phyloP scores from a whole-genome alignment of 2,797 vertebrate genomes.

The Falco naumanni region DNA sequence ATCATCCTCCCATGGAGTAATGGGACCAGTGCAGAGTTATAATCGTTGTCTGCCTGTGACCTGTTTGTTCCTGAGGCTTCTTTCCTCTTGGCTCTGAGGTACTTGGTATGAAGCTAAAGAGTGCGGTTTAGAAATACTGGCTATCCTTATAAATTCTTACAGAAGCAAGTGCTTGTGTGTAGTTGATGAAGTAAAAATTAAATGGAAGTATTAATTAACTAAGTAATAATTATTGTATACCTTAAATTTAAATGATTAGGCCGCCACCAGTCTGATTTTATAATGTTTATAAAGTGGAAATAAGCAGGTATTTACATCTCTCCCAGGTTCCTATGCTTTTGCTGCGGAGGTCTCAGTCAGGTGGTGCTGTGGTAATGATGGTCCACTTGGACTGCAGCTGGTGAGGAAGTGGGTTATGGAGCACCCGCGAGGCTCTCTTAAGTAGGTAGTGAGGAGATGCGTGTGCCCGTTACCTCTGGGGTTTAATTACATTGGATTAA shows the following conservation, averaged over 20 bases:
- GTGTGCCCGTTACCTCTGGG: neutral
- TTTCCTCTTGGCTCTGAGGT: neutral
- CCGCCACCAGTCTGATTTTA: neutral
- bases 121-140: neutral
- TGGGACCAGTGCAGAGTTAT: neutral
- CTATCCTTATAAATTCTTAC: neutral
- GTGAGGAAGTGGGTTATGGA: neutral
- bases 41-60: neutral
- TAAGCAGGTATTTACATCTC: neutral
- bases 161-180: neutral
- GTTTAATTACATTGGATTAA: conserved; percentile 3
- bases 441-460: neutral
- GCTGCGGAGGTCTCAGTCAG: neutral
- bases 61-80: neutral
- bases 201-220: neutral
- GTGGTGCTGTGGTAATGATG: neutral
- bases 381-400: neutral
- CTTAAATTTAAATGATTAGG: neutral
- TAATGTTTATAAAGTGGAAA: neutral
- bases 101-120: neutral
- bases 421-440: neutral
- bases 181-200: neutral
- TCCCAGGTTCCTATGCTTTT: neutral
- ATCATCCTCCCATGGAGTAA: neutral
- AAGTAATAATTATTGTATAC: neutral